Evolutionary conservation across 2,797 vertebrate genomes (phyloP).

Genomic region (Muscicapa comitata): DNA sequence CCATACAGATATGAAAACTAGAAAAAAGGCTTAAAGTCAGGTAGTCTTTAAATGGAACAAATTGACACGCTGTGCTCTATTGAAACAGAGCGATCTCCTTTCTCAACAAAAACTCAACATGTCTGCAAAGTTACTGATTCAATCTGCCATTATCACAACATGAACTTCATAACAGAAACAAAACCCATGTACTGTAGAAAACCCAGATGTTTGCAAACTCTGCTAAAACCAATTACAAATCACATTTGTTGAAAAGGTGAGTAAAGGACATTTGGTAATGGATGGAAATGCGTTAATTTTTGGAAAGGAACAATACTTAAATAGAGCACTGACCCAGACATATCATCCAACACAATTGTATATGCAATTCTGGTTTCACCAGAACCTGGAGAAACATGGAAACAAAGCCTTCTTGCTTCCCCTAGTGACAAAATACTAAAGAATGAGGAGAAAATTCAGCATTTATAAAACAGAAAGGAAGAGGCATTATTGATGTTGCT

Average conservation of each 20-base stretch:
- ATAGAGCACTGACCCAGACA: neutral
- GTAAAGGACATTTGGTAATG: neutral
- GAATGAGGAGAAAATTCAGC: neutral
- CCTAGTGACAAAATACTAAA: neutral
- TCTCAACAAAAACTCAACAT: neutral
- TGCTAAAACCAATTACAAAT: neutral
- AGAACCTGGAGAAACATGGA: neutral
- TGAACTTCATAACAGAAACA: neutral
- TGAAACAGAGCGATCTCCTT: neutral
- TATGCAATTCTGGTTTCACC: neutral
- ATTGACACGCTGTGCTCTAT: rapidly evolving
- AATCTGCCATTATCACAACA: neutral
- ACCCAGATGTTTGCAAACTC: neutral
- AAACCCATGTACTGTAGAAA: neutral
- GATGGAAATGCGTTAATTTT: neutral
- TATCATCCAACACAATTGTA: rapidly evolving
- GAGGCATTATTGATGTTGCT: neutral
- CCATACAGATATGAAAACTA: neutral
- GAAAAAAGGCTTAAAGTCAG: neutral
- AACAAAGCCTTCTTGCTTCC: neutral
- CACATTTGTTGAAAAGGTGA: neutral
- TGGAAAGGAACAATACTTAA: neutral
- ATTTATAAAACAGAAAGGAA: neutral
- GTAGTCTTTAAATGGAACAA: neutral
- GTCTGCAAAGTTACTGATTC: neutral